Evolutionary conservation across 2,113 vertebrate genomes (phyloP), one percentile per base, ranked within the genome.

Genomic region (Pelvicachromis taeniatus): DNA sequence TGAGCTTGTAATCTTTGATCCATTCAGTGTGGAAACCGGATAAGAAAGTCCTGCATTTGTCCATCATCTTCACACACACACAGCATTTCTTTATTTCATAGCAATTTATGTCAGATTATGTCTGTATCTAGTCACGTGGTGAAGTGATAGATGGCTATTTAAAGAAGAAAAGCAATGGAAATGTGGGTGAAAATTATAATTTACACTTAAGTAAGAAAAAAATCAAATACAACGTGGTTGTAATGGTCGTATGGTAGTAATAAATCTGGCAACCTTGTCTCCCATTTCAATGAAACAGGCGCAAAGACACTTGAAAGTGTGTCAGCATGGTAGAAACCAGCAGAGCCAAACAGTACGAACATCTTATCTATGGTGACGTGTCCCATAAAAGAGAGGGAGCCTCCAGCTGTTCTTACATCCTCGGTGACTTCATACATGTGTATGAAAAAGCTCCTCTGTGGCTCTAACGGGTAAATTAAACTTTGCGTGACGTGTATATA

Each of bases 341-440:
- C 23, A 42, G n/a, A 81, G 17, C 58, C 50, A 50, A 81, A 75
- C 53, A 83, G 8, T 16, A 40, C 54, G 29, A 48, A 10, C 68
- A 21, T 59, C 73, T 87, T 85, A 82, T 90, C 85, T 91, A 63
- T 91, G 94, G 85, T 95, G 94, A 95, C 94, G 94, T 95, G 94
- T 95, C 94, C 89, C 87, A 90, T 84, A 23, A 52, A 65, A 65
- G 33, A 26, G 33, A 70, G 33, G 58, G 52, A 52, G 78, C 38
- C 38, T 10, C n/a, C 68, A 48, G 29, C 56, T 61, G 52, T 4
- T 19, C 4, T 17, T 81, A 45, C 56, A 77, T 58, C 38, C 48
- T 42, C 7, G 10, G 1, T 0, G 1, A 53, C 26, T 16, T 40
- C 1, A 6, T 3, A 8, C 9, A 5, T 73, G 9, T 53, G 21